Base-by-base conservation (phyloP, 2,797 vertebrate species). In the Enteromius unitaeniatus region DNA sequence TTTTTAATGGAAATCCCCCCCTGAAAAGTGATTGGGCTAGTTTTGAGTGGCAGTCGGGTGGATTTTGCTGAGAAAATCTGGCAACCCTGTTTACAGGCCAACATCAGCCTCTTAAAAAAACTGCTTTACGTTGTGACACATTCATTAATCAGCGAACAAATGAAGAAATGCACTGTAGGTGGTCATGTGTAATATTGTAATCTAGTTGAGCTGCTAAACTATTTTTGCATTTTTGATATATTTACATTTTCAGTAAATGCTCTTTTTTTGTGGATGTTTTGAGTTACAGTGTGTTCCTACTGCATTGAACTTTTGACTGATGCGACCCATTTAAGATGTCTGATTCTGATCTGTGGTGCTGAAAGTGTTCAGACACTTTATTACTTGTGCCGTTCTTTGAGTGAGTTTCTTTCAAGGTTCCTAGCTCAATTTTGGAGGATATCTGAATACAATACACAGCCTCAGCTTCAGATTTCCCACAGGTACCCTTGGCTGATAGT, bases 401-500 rank as follows among this genome's bases (percentile, higher is more conserved):
- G 15, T 47, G 60, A 78, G 51, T 73, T 81, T 81, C 79, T 79
- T 68, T 15, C 37, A 37, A n/a, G 51, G 15, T 17, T 67, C 34
- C 77, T 17, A 0, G 19, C 37, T 60, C 40, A 62, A 47, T 79
- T 81, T 81, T 23, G 17, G 51, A 81, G 67, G 17, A 31, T 40
- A 55, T 69, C 23, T 40, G 10, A 81, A 70, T 58, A 70, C 67
- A 69, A 51, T 10, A 51, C 60, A 55, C n/a, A 45, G 51, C 10
- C 78, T 17, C 31, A 6, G 21, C 4, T 37, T 76, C 62, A 82
- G 81, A 82, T 82, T 82, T 82, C 81, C 72, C 81, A 42, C 13
- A n/a, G 67, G 81, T 14, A 65, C 17, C 15, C 4, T 65, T 28
- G 47, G 60, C 28, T 76, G 60, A 67, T 55, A n/a, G 72, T 67